These are phyloP conservation scores for Onychostoma macrolepis DNA, from an alignment of 2,113 vertebrate genomes.

Conservation along the genomic window DNA sequence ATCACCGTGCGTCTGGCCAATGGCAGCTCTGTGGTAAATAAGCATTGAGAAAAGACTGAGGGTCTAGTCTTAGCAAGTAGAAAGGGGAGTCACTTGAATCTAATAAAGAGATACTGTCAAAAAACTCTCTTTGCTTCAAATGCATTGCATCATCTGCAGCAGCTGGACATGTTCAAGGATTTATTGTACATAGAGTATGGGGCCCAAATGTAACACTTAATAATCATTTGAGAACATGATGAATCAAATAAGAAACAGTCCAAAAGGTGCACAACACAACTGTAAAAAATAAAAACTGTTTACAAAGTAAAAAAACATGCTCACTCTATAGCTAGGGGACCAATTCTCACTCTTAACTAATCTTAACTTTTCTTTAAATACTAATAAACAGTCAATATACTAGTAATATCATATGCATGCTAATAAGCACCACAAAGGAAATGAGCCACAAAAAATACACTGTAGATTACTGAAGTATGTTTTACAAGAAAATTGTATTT, in stretches of 20 bases:
- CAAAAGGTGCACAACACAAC: neutral
- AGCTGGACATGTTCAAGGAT: neutral
- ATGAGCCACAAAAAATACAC: neutral
- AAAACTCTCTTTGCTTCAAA: neutral
- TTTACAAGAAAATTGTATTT: no score
- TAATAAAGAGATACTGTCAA: slow-evolving; percentile 23
- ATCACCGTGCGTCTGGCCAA: slow-evolving; percentile 24
- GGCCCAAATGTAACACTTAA: neutral
- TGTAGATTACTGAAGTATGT: no score
- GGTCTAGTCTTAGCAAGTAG: neutral
- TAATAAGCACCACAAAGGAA: neutral
- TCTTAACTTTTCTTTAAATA: no score
- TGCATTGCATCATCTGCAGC: neutral
- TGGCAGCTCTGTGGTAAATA: slow-evolving; percentile 17
- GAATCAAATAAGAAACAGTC: neutral
- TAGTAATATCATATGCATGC: neutral
- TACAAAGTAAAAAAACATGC: neutral
- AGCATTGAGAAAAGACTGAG: slow-evolving; percentile 8
- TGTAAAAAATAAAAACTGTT: neutral
- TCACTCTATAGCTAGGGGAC: neutral
- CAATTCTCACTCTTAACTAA: no score
- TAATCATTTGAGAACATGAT: neutral
- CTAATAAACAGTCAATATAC: neutral
- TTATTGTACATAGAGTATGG: neutral
- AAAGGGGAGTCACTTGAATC: slow-evolving; percentile 19